Percentiles rank a stretch among this genome's conserved stretches.
Evolutionary conservation across 2,888 invertebrate genomes (phyloP).

Genomic region (Drosophila neonasuta): DNA sequence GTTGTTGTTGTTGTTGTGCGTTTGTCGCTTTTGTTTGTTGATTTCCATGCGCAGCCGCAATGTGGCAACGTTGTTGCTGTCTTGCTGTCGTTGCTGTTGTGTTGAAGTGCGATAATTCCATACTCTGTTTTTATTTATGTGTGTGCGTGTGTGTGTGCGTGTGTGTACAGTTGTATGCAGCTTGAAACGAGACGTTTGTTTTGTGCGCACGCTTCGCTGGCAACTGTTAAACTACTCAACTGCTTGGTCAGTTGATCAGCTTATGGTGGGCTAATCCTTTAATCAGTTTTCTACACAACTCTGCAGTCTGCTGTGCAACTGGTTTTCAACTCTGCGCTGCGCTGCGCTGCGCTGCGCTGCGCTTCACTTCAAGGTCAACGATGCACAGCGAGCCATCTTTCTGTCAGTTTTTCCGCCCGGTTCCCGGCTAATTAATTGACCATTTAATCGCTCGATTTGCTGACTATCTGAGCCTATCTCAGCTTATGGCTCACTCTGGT

Average conservation of each 20-base stretch:
- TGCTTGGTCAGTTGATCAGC: conserved; percentile 43
- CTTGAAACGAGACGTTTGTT: conserved; percentile 50
- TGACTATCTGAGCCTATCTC: conserved; percentile 16
- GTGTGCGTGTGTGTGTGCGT: not conserved
- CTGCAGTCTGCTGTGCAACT: conserved; percentile 36
- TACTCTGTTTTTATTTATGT: conserved; percentile 27
- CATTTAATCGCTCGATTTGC: conserved; percentile 74
- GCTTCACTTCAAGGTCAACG: conserved; percentile 64
- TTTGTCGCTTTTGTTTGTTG: conserved; percentile 69
- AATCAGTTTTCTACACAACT: conserved; percentile 55
- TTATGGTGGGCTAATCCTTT: conserved; percentile 68
- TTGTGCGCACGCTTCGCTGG: conserved; percentile 62
- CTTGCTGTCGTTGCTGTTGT: conserved; percentile 24
- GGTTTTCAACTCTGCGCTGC: conserved; percentile 39
- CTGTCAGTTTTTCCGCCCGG: conserved; percentile 33
- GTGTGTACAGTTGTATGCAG: conserved; percentile 1
- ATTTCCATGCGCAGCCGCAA: conserved; percentile 45
- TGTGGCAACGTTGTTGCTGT: conserved; percentile 25
- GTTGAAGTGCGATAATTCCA: conserved; percentile 76
- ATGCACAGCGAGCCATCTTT: conserved; percentile 10
- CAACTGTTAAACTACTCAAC: conserved; percentile 25
- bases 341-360: conserved; percentile 24
- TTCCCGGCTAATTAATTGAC: conserved; percentile 69
- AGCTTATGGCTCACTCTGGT: not conserved
- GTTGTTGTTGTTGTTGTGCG: conserved; percentile 40